Evolutionary conservation across 2,113 vertebrate species (phyloP).

Genomic region (Chiloscyllium plagiosum): DNA sequence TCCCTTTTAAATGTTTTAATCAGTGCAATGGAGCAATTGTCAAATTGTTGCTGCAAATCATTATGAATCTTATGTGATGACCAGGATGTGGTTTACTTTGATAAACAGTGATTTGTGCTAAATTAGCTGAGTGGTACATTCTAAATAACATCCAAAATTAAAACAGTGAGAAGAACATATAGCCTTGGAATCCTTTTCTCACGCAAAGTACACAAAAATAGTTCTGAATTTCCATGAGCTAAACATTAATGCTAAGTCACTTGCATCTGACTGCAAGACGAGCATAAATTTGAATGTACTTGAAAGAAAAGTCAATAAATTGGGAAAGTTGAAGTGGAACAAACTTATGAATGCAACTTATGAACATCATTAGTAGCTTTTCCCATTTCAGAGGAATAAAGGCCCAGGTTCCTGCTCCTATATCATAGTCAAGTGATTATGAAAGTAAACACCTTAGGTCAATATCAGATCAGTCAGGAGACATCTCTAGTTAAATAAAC

Average conservation of each 20-base stretch:
- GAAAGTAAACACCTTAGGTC: background rate
- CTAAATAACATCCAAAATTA: background rate
- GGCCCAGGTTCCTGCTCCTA: background rate
- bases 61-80: background rate
- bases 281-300: background rate
- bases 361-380: background rate
- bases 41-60: background rate
- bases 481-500: background rate
- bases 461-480: background rate
- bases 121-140: background rate
- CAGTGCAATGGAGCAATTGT: background rate
- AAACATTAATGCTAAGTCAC: background rate
- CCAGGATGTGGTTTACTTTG: background rate
- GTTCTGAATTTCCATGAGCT: background rate
- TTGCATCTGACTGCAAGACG: background rate
- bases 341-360: background rate
- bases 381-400: background rate
- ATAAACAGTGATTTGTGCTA: background rate
- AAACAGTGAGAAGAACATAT: background rate
- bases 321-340: background rate
- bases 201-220: background rate
- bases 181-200: background rate
- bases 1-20: background rate
- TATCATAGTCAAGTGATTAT: background rate
- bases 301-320: background rate